phyloP scores from a whole-genome alignment of 2,888 invertebrate genomes.

The Agrotis puta region DNA sequence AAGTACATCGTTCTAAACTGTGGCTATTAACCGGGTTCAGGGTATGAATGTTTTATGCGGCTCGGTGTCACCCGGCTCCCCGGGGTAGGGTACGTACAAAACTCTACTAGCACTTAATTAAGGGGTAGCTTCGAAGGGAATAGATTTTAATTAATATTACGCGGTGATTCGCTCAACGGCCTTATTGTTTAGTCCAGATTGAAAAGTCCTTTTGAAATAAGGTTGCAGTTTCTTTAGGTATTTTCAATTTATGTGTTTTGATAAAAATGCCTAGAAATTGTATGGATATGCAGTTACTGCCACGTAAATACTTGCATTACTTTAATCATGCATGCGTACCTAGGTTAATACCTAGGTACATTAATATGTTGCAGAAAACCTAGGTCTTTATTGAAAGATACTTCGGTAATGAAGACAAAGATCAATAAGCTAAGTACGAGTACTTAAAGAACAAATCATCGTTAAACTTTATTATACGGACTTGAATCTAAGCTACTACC shows the following conservation, averaged over 20 bases:
- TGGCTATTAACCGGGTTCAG: constrained; percentile 85
- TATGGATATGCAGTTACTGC: background rate
- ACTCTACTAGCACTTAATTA: constrained; percentile 89
- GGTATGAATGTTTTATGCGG: constrained; percentile 86
- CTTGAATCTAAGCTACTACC: background rate
- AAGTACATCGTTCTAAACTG: constrained; percentile 77
- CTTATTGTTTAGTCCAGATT: constrained; percentile 77
- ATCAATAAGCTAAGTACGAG: no score
- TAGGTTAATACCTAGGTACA: no score
- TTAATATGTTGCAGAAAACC: background rate
- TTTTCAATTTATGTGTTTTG: constrained; percentile 8
- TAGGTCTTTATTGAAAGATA: background rate
- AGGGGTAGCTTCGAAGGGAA: constrained; percentile 82
- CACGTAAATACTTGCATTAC: background rate
- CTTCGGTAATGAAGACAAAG: no score
- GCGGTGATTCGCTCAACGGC: constrained; percentile 74
- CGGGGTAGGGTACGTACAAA: constrained; percentile 79
- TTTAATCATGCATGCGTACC: background rate
- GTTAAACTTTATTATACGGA: background rate
- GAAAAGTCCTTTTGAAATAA: constrained; percentile 66
- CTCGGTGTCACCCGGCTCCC: constrained; percentile 81
- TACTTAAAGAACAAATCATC: background rate
- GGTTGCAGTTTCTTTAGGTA: constrained; percentile 21
- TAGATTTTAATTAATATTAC: constrained; percentile 87
- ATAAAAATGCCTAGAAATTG: background rate